Base-by-base conservation (phyloP, 2,113 vertebrate genomes). In the Amphiprion percula region DNA sequence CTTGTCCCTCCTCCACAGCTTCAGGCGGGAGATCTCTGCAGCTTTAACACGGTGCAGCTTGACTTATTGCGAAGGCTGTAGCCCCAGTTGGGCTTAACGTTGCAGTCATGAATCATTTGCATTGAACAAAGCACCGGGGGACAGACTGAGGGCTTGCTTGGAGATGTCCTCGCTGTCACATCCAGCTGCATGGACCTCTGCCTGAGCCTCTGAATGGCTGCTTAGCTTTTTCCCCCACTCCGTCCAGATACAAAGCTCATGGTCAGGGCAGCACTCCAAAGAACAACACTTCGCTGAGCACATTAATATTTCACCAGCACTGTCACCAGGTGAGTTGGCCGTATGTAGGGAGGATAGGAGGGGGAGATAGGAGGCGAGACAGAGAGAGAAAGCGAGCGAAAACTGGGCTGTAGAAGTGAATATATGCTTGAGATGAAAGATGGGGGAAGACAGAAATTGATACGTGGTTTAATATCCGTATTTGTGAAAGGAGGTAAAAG, bases 381-480 rank as follows among this genome's bases (percentile, higher is more conserved):
- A 53, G 49, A 55, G 23, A 23, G 28, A 37, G 65, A 53, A 12
- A 9, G 41, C 60, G 19, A 41, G 62, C 47, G 61, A 77, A 52
- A 65, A 19, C 21, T 2, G 3, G n/a, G 30, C 24, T 53, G 37
- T 39, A 68, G 60, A 69, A 77, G 74, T 19, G 72, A 86, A 79
- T 88, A 66, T 80, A 74, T 70, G 75, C 80, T 73, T 47, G 77
- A 75, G 82, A 91, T 87, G 81, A 81, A 84, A 88, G 75, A 24
- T 47, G 65, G 49, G 21, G 33, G 33, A 37, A 37, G 33, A 11
- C 54, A 80, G 68, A 80, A 80, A 77, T 66, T 79, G 87, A 90
- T 82, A 80, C 9, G 80, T 68, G 77, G 74, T 90, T 87, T 92
- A 90, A 93, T 92, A 92, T 93, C 88, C 88, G 87, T 66, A 62